These are phyloP conservation scores for Pterocles gutturalis DNA, from an alignment of 2,113 vertebrate genomes.

Conservation along the genomic window DNA sequence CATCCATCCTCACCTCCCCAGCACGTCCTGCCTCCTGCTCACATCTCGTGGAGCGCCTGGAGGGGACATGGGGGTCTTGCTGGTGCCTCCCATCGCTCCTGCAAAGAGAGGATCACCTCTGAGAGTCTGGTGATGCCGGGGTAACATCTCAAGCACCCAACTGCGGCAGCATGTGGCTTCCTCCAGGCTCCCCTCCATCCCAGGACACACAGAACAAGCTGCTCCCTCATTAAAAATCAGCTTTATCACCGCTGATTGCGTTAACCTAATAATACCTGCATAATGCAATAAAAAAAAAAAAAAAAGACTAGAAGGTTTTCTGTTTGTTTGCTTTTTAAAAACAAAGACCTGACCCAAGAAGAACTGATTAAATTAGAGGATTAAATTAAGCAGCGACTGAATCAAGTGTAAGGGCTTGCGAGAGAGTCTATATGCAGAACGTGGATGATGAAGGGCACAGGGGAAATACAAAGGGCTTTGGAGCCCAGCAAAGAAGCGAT, in stretches of 20 bases:
- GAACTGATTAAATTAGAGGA: slow-evolving; percentile 50
- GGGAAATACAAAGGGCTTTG: neutral
- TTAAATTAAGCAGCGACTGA: slow-evolving; percentile 47
- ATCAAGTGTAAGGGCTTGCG: neutral
- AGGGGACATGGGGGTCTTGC: neutral
- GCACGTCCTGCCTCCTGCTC: accelerated
- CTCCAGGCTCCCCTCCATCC: neutral
- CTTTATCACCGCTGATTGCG: neutral
- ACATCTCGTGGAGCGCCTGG: neutral
- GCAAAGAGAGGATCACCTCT: neutral
- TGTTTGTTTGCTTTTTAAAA: slow-evolving; percentile 22
- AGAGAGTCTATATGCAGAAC: neutral
- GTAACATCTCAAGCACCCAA: neutral
- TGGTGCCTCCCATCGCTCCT: neutral
- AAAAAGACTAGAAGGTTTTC: neutral
- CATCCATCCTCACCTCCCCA: neutral
- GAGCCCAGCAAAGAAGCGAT: neutral
- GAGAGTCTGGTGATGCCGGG: neutral
- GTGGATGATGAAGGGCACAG: accelerated
- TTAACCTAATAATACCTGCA: slow-evolving; percentile 40
- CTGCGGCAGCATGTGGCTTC: accelerated
- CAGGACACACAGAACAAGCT: neutral
- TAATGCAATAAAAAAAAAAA: slow-evolving; percentile 1
- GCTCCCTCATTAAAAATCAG: slow-evolving; percentile 25
- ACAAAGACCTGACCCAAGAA: neutral